Evolutionary conservation across 2,113 vertebrate species (phyloP).

Genomic region (Gymnarchus niloticus): DNA sequence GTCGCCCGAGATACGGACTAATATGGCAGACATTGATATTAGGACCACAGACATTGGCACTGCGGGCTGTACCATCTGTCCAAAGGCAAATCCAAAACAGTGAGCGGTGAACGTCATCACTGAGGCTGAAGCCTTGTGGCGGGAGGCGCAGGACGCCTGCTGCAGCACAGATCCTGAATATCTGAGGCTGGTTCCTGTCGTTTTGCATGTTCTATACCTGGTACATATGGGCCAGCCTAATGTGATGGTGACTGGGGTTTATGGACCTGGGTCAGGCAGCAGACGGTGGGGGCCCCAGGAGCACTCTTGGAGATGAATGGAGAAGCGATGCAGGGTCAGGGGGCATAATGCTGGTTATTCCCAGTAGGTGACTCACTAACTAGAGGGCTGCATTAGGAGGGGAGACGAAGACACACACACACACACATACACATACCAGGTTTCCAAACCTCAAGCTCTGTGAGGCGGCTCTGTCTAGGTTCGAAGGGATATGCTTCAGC

Average conservation of each 20-base stretch:
- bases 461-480: background rate
- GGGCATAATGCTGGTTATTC: slow-evolving; percentile 47
- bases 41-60: background rate
- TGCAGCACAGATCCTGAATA: slow-evolving; percentile 11
- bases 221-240: slow-evolving; percentile 48
- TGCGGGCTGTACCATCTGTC: slow-evolving; percentile 5
- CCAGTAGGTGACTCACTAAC: background rate
- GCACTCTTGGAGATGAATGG: background rate
- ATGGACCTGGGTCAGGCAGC: slow-evolving; percentile 40
- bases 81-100: background rate
- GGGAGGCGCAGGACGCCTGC: background rate
- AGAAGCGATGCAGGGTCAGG: background rate
- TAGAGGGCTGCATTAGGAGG: background rate
- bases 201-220: background rate
- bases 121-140: background rate
- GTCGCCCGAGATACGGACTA: background rate
- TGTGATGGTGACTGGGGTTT: slow-evolving; percentile 52
- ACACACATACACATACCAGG: background rate
- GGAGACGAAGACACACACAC: background rate
- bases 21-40: background rate
- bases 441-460: no score
- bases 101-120: background rate
- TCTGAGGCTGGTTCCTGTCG: background rate
- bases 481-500: background rate
- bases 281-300: slow-evolving; percentile 3